Evolutionary conservation across 2,797 vertebrate species (phyloP).

Genomic region (Antrozous pallidus): DNA sequence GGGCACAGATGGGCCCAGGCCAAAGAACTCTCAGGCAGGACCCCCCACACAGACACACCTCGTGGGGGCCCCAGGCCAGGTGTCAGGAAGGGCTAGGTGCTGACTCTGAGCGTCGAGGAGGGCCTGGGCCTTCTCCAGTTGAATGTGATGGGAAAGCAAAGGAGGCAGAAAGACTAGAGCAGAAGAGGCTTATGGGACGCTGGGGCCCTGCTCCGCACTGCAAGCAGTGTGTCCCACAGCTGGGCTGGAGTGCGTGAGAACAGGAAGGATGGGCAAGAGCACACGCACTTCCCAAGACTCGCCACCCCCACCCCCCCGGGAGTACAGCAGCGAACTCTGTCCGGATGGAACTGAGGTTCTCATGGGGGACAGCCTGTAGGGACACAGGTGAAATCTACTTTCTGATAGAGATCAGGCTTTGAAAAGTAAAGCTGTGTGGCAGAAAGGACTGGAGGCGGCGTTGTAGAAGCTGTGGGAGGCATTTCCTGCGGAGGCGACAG

Average conservation of each 20-base stretch:
- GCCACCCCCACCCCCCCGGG: no score
- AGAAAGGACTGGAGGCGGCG: neutral
- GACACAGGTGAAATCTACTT: neutral
- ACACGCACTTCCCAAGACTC: neutral
- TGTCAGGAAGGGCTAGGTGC: no score
- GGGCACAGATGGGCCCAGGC: neutral
- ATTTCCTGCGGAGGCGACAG: neutral
- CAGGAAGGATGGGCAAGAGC: neutral
- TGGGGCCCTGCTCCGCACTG: neutral
- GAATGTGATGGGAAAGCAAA: neutral
- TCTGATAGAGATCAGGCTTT: neutral
- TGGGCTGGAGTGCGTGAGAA: neutral
- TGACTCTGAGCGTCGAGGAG: neutral
- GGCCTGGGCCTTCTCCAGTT: neutral
- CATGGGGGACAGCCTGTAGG: neutral
- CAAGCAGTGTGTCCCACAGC: neutral
- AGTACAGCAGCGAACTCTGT: neutral
- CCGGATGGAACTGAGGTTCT: neutral
- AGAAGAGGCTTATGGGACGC: accelerated
- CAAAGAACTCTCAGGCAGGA: neutral
- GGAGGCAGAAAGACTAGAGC: neutral
- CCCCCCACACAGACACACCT: no score
- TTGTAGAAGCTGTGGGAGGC: neutral
- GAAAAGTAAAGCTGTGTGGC: neutral
- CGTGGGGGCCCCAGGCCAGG: no score